Conservation (phyloP, 2,888 invertebrate genomes). For the Drosophila peninsularis region DNA sequence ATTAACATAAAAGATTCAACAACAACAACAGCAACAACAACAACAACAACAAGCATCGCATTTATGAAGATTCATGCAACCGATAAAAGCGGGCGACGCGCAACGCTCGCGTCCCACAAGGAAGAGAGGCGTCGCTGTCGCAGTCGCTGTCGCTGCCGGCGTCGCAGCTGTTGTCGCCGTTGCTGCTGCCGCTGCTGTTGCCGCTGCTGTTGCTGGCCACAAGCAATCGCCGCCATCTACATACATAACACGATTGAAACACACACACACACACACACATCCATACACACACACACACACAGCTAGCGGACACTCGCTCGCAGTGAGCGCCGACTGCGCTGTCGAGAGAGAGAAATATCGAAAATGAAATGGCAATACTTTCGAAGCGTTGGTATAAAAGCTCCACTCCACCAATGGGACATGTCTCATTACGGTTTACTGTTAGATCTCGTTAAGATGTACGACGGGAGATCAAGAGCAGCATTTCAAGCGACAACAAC, state of each 20-base stretch:
- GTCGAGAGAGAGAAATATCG: conserved; percentile 71
- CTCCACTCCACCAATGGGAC: conserved; percentile 82
- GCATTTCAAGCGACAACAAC: conserved; percentile 31
- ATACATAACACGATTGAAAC: conserved; percentile 71
- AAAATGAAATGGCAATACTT: conserved; percentile 82
- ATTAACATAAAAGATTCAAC: conserved; percentile 63
- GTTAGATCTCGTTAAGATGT: conserved; percentile 85
- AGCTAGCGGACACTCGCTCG: conserved; percentile 4
- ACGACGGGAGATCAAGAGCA: conserved; percentile 76
- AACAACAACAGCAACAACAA: conserved; percentile 30
- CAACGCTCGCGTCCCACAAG: conserved; percentile 54
- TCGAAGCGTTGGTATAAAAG: conserved; percentile 84
- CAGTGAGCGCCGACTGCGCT: conserved; percentile 16
- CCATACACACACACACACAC: conserved; percentile 32
- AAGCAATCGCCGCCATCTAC: conserved; percentile 68
- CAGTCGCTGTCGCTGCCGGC: conserved; percentile 14
- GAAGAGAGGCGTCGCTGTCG: conserved; percentile 59
- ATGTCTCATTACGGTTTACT: conserved; percentile 84
- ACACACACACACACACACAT: conserved; percentile 39
- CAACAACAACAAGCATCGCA: conserved; percentile 25
- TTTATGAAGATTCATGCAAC: conserved; percentile 70
- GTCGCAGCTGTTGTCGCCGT: conserved; percentile 3
- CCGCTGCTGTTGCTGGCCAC: not conserved
- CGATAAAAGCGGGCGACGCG: conserved; percentile 48
- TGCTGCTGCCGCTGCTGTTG: not conserved